Base-by-base conservation (phyloP, 2,113 vertebrate species). In the Stegastes partitus region DNA sequence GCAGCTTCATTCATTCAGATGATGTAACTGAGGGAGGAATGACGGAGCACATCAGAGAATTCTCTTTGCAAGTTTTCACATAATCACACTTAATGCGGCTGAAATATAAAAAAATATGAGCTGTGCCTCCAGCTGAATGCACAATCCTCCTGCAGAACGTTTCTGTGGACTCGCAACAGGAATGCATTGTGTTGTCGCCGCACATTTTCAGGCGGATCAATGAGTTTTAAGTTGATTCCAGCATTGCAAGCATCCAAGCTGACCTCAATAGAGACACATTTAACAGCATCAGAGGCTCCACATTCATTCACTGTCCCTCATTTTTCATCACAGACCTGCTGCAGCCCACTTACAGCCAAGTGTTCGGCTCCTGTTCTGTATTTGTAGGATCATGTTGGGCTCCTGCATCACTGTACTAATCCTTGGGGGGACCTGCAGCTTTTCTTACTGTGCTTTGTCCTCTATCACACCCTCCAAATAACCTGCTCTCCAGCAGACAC, bases 381-480 rank as follows among this genome's bases (percentile, higher is more conserved):
- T 42, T 10, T 51, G 12, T 3, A 22, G 16, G 25, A 45, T 21
- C 37, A 51, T 31, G n/a, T 57, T n/a, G 49, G 49, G 63, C 69
- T 76, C 14, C 21, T 61, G 61, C 23, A 58, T 78, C 37, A 34
- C 8, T 76, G 51, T 1, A 14, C 23, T 74, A 11, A 66, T 65
- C 73, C 22, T 82, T 58, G 8, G 45, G 18, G 26, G 66, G 55
- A 59, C 70, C 7, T 21, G 57, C 56, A 68, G 56, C 2, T 75
- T 81, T 50, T 59, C 50, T 56, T 19, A 4, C 28, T 21, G 25
- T 28, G 61, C 7, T 49, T 56, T 76, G 75, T 82, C 64, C 59
- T 79, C 68, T 25, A 50, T 70, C 65, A 75, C 68, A 57, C 11
- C 51, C 59, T 71, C 49, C 10, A 26, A 44, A 79, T 63, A 82